Percentiles rank a stretch among this genome's conserved stretches.
Evolutionary conservation across 2,888 invertebrate genomes (phyloP).

Genomic region (Eupithecia insigniata): DNA sequence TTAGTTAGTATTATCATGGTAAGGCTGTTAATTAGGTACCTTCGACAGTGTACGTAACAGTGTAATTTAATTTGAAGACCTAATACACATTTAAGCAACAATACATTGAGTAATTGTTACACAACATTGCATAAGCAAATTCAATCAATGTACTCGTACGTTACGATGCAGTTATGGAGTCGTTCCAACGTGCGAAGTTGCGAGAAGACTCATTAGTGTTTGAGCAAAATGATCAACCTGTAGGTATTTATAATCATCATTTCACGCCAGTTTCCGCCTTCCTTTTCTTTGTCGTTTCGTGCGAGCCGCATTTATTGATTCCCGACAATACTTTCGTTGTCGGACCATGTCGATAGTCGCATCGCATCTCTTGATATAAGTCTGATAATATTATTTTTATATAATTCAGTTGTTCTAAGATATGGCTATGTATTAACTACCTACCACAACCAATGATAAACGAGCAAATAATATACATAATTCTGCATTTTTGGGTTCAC

Average conservation of each 20-base stretch:
- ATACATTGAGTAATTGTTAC: neutral
- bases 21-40: neutral
- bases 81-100: no score
- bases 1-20: neutral
- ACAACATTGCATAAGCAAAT: neutral
- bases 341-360: neutral
- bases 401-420: no score
- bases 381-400: neutral
- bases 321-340: neutral
- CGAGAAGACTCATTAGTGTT: neutral
- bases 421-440: neutral
- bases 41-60: neutral
- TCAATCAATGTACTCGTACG: neutral
- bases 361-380: no score
- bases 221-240: neutral
- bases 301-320: neutral
- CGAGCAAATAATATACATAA: neutral
- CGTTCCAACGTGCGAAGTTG: neutral
- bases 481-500: neutral
- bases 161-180: neutral
- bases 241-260: neutral
- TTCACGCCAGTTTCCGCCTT: neutral
- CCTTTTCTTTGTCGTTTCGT: no score
- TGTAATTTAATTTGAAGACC: no score
- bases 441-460: neutral